phyloP scores from a whole-genome alignment of 2,888 invertebrate genomes.

The Helobdella robusta region DNA sequence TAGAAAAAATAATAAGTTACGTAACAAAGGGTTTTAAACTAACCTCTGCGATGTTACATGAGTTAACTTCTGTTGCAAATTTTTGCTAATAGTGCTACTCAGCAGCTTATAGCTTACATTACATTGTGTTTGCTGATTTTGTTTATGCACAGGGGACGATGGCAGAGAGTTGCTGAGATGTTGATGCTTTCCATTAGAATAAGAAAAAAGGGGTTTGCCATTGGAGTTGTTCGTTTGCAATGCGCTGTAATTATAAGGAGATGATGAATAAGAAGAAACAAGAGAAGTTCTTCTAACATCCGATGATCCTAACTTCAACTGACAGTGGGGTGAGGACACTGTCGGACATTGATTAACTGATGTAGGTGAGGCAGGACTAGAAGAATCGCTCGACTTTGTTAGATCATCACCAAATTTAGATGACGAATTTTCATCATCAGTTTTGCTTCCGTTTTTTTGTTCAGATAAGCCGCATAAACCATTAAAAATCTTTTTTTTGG shows the following conservation, averaged over 20 bases:
- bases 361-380: conserved; percentile 27
- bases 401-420: neutral
- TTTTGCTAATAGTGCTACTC: too few species aligned
- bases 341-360: too few species aligned
- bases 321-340: too few species aligned
- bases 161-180: conserved; percentile 42
- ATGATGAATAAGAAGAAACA: conserved; percentile 43
- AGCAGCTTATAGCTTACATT: too few species aligned
- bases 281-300: conserved; percentile 38
- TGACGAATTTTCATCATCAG: neutral
- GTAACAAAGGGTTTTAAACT: too few species aligned
- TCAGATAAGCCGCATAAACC: conserved; percentile 19
- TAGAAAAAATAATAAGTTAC: too few species aligned
- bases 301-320: conserved; percentile 8
- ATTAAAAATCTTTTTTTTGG: conserved; percentile 12
- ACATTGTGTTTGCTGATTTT: too few species aligned
- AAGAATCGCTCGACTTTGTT: conserved; percentile 25
- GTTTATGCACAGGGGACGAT: conserved; percentile 42
- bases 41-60: too few species aligned
- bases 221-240: conserved; percentile 13
- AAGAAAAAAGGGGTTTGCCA: neutral
- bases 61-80: too few species aligned
- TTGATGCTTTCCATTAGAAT: neutral
- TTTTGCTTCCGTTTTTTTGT: conserved; percentile 20
- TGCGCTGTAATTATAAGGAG: too few species aligned